Evolutionary conservation across 2,797 vertebrate species (phyloP).

Genomic region (Moxostoma hubbsi): DNA sequence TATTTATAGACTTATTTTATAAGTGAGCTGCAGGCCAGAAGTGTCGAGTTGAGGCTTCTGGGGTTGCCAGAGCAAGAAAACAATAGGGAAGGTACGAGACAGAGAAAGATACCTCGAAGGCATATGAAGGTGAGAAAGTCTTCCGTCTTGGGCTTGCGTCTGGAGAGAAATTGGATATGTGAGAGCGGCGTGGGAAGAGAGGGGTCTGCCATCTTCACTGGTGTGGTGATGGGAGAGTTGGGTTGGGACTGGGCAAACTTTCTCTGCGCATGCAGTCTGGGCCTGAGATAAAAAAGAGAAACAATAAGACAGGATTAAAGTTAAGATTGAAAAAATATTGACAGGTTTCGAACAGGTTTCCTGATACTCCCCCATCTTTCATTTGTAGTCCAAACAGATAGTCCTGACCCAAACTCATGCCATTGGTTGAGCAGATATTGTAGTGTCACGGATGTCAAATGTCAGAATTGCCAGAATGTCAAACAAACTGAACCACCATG

Average conservation of each 20-base stretch:
- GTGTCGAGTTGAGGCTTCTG: too few species aligned
- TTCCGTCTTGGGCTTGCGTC: slow-evolving; percentile 98
- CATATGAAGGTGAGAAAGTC: slow-evolving; percentile 99
- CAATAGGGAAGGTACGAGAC: not conserved
- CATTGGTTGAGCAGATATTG: too few species aligned
- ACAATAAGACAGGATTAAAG: slow-evolving; percentile 1
- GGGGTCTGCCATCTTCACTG: slow-evolving; percentile 91
- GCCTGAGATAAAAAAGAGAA: slow-evolving; percentile 77
- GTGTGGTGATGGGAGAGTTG: slow-evolving; percentile 98
- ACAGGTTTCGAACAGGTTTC: too few species aligned
- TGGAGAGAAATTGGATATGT: slow-evolving; percentile 95
- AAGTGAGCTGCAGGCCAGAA: not conserved
- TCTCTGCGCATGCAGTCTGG: slow-evolving; percentile 98
- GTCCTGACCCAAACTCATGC: too few species aligned
- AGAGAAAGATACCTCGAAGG: slow-evolving; percentile 87
- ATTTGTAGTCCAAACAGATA: too few species aligned
- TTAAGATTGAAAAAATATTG: too few species aligned
- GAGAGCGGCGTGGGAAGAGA: slow-evolving; percentile 85
- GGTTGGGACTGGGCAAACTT: slow-evolving; percentile 99
- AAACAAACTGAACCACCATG: too few species aligned
- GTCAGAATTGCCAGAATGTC: too few species aligned
- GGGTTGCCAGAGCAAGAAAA: not conserved
- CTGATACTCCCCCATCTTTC: too few species aligned
- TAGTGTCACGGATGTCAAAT: too few species aligned
- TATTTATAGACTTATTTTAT: too few species aligned